Evolutionary conservation across 2,113 vertebrate species (phyloP).

Genomic region (Eclectus roratus): DNA sequence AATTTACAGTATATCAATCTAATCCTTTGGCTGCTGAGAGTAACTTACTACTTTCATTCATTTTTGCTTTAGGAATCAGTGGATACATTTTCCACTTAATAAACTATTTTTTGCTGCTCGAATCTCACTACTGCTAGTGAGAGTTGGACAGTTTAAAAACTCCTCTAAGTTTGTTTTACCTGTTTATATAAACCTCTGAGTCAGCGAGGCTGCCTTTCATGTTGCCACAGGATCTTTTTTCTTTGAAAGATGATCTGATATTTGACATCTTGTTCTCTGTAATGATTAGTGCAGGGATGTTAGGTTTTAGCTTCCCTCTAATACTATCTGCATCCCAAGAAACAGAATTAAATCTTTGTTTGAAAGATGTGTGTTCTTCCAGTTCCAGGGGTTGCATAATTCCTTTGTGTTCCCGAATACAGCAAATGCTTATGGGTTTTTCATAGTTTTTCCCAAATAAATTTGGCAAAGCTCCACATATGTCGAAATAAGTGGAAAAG

Average conservation of each 20-base stretch:
- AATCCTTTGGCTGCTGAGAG: neutral
- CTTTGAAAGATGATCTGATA: neutral
- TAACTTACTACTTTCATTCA: neutral
- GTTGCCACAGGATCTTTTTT: neutral
- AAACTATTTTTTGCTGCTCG: neutral
- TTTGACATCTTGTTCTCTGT: neutral
- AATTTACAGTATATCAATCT: neutral
- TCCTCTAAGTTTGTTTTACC: neutral
- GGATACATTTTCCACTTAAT: neutral
- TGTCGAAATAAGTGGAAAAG: neutral
- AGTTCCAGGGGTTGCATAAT: neutral
- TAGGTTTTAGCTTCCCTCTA: neutral
- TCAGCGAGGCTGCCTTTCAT: neutral
- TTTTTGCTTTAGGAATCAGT: neutral
- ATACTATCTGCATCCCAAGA: neutral
- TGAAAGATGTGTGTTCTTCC: neutral
- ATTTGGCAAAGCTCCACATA: neutral
- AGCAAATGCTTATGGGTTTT: neutral
- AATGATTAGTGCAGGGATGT: neutral
- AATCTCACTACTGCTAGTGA: neutral
- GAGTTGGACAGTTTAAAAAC: neutral
- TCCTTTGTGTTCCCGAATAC: neutral
- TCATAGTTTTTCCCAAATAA: neutral
- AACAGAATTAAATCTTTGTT: slow-evolving; percentile 2
- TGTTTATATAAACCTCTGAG: neutral